phyloP scores from a whole-genome alignment of 1,140 invertebrate genomes.

The Drosophila insularis region DNA sequence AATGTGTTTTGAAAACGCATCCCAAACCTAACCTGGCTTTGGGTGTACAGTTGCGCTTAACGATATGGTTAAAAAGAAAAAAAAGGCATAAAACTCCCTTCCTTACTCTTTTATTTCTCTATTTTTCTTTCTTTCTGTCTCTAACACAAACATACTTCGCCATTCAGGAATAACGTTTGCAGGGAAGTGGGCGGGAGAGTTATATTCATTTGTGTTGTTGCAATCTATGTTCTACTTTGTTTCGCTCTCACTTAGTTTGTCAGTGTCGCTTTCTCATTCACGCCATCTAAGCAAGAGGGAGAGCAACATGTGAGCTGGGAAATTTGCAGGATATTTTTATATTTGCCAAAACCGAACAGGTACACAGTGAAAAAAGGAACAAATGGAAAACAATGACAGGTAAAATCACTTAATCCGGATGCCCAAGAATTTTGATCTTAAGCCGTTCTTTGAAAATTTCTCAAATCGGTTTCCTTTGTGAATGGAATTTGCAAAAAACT shows the following conservation, averaged over 20 bases:
- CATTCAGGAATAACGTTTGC: slow-evolving; percentile 34
- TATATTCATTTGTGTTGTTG: slow-evolving; percentile 13
- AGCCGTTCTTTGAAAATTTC: background rate
- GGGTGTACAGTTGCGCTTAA: slow-evolving; percentile 57
- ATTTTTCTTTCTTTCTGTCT: background rate
- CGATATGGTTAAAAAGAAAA: slow-evolving; percentile 50
- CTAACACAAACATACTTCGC: slow-evolving; percentile 1
- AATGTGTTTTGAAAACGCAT: slow-evolving; percentile 72
- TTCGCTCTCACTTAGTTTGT: slow-evolving; percentile 23
- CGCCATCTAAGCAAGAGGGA: slow-evolving; percentile 23
- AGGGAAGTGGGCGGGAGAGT: slow-evolving; percentile 6
- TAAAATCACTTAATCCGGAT: background rate
- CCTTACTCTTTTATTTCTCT: slow-evolving; percentile 16
- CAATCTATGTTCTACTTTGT: background rate
- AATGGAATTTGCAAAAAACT: background rate
- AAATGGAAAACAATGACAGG: background rate
- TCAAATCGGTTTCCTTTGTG: background rate
- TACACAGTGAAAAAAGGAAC: slow-evolving; percentile 21
- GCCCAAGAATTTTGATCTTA: background rate
- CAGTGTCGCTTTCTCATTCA: slow-evolving; percentile 25
- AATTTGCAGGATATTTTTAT: slow-evolving; percentile 22
- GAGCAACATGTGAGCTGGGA: slow-evolving; percentile 35
- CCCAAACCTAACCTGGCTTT: slow-evolving; percentile 40
- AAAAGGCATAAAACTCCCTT: slow-evolving; percentile 40
- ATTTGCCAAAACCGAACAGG: slow-evolving; percentile 9